phyloP scores from a whole-genome alignment of 1,140 invertebrate genomes.

The Drosophila navojoa region DNA sequence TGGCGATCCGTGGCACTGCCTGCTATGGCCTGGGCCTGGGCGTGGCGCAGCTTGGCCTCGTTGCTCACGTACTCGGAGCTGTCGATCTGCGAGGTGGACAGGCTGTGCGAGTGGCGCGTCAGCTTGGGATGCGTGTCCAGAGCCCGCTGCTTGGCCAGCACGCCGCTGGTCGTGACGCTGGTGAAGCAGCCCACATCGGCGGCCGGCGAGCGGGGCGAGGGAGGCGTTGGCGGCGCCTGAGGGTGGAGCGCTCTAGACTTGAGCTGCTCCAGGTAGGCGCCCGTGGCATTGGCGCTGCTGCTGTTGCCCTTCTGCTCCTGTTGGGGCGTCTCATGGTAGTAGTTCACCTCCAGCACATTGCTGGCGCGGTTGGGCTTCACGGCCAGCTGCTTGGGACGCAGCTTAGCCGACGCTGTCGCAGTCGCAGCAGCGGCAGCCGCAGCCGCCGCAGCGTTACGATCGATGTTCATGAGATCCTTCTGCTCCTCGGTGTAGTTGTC shows the following conservation, averaged over 20 bases:
- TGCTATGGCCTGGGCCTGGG: conserved; percentile 56
- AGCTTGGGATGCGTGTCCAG: conserved; percentile 74
- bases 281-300: conserved; percentile 53
- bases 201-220: conserved; percentile 54
- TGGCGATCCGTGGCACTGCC: conserved; percentile 78
- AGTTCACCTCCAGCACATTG: conserved; percentile 87
- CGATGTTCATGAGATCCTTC: conserved; percentile 93
- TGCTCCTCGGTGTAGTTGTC: conserved; percentile 93
- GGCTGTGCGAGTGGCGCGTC: conserved; percentile 84
- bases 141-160: conserved; percentile 84
- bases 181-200: conserved; percentile 86
- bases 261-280: conserved; percentile 86
- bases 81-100: conserved; percentile 87
- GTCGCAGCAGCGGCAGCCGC: conserved; percentile 42
- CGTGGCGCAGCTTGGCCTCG: conserved; percentile 70
- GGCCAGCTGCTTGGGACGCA: conserved; percentile 66
- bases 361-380: conserved; percentile 76
- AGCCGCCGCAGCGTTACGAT: conserved; percentile 81
- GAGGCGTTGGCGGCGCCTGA: conserved; percentile 49
- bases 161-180: conserved; percentile 86
- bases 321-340: conserved; percentile 84
- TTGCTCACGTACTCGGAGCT: conserved; percentile 85
- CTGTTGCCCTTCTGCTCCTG: conserved; percentile 67
- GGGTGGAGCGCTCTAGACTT: conserved; percentile 85
- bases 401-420: conserved; percentile 34